These are phyloP conservation scores for Holothuria leucospilota DNA, from an alignment of 53 echinoderm and acorn worm species.

Conservation along the genomic window DNA sequence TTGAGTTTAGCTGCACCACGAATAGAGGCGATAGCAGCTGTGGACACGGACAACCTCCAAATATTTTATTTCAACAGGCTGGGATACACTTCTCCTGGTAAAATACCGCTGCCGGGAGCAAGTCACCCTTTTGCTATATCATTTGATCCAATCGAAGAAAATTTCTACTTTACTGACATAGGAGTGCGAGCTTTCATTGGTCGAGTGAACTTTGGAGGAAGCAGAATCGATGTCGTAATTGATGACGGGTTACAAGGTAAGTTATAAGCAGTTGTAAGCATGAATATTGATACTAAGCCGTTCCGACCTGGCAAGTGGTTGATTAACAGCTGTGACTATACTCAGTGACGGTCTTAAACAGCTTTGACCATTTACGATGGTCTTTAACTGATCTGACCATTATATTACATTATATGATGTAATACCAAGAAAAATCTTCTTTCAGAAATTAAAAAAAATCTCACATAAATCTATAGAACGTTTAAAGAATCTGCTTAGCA, in stretches of 20 bases:
- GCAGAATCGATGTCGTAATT: background rate
- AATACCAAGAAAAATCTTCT: too few species aligned
- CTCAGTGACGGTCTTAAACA: too few species aligned
- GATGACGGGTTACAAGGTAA: background rate
- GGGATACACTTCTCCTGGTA: too few species aligned
- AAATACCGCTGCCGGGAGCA: background rate
- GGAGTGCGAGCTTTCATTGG: background rate
- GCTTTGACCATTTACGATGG: too few species aligned
- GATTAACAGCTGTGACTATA: too few species aligned
- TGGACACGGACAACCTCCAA: background rate
- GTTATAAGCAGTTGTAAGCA: background rate
- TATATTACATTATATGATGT: too few species aligned
- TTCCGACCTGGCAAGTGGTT: too few species aligned
- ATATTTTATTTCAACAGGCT: background rate
- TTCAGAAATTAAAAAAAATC: too few species aligned
- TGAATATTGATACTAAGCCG: too few species aligned
- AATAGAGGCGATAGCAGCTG: background rate
- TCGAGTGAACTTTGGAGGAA: background rate
- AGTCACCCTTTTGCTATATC: background rate
- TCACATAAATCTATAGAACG: too few species aligned
- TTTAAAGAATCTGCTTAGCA: too few species aligned
- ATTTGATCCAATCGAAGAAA: slow-evolving; percentile 3
- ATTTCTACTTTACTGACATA: slow-evolving; percentile 5
- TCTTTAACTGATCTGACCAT: too few species aligned
- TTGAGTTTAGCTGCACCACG: background rate